Base-by-base conservation (phyloP, 2,888 invertebrate genomes). In the Eucriotettix oculatus region DNA sequence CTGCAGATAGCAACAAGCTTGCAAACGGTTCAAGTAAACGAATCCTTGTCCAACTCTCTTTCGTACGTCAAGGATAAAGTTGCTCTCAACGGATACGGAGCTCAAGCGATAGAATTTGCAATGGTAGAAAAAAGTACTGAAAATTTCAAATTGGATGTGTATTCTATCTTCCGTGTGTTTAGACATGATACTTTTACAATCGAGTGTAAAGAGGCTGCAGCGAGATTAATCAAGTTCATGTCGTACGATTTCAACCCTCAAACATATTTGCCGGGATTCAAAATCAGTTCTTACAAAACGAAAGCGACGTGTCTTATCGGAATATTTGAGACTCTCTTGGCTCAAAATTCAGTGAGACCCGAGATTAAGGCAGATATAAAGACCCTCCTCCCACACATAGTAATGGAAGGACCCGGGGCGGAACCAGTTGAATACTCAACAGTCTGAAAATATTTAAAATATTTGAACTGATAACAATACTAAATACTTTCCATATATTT, bases 371-470 rank as follows among this genome's bases (percentile, higher is more conserved):
- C 16, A 11, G 56, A 59, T n/a, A 59, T 64, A 5, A 54, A 52
- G 17, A 5, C 10, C 14, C 48, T 56, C 1, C 40, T 57, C n/a
- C 43, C 58, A 11, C 42, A 56, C 1, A 54, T 63, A 42, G 42
- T 29, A 12, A 58, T 61, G 40, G 48, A 44, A 7, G 61, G 58
- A 9, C 56, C 53, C 17, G 62, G 61, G 16, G 61, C 61, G 12
- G 60, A 65, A 53, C 52, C 60, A 16, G 55, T 61, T 1, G 41
- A 43, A n/a, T 54, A 29, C 29, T 29, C 29, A 29, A 29, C 29
- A 29, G 29, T 29, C 29, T 29, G 29, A 29, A 29, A 2, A 5
- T 5, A 5, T 29, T 29, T 5, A 5, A 29, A 29, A 29, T 5
- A 29, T 29, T 29, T 5, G 29, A 29, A 29, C 29, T 2, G 29